Evolutionary conservation across 2,888 invertebrate genomes (phyloP).

Genomic region (Perdita meconis): DNA sequence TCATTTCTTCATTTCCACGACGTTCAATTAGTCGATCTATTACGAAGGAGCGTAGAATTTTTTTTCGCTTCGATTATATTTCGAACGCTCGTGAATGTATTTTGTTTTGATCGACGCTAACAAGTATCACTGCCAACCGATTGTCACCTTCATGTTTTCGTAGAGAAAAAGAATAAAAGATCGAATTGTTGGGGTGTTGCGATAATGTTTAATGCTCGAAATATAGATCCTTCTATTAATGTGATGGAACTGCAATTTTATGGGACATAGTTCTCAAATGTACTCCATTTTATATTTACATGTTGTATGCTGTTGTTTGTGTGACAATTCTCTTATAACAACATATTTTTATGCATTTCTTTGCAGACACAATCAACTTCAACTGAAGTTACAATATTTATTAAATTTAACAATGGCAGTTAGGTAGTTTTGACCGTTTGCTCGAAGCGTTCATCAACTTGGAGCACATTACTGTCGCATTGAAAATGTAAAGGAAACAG

Average conservation of each 20-base stretch:
- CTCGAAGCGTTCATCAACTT: conserved; percentile 46
- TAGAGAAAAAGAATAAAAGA: background rate
- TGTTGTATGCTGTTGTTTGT: background rate
- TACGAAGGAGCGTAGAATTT: background rate
- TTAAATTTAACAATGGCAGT: conserved; percentile 74
- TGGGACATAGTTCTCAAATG: conserved; percentile 1
- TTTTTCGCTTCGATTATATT: background rate
- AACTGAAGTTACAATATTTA: conserved; percentile 46
- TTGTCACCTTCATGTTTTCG: conserved; percentile 5
- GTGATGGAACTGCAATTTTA: background rate
- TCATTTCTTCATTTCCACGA: conserved; percentile 1
- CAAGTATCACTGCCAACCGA: background rate
- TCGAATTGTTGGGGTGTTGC: conserved; percentile 1
- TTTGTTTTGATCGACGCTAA: conserved; percentile 1
- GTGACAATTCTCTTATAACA: background rate
- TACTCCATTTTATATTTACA: conserved; percentile 9
- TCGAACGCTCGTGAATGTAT: background rate
- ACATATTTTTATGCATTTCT: conserved; percentile 9
- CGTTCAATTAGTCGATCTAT: background rate
- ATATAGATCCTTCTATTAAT: background rate
- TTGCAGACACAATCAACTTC: conserved; percentile 61
- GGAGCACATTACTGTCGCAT: conserved; percentile 52
- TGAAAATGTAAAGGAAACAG: conserved; percentile 80
- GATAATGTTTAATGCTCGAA: background rate
- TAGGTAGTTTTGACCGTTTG: conserved; percentile 73